Conservation (phyloP, 2,888 invertebrate species). For the Pristionchus mayeri region DNA sequence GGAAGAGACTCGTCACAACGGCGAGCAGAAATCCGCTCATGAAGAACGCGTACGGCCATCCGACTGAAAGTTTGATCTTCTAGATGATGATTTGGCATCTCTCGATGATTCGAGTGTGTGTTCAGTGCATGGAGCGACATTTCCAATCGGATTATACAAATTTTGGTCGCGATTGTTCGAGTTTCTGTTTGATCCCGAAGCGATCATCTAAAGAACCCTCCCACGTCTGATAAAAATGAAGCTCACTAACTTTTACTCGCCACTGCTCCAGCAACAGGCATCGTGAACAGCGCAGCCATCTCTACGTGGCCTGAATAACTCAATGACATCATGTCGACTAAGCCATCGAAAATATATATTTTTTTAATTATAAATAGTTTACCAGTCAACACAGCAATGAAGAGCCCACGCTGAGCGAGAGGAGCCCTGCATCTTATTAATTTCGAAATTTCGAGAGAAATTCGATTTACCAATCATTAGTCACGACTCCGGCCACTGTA, state of each 20-base stretch:
- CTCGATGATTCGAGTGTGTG: not conserved
- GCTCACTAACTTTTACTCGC: not conserved
- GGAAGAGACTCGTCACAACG: not conserved
- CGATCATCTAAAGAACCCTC: too few species aligned
- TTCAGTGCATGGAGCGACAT: not conserved
- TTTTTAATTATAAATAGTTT: too few species aligned
- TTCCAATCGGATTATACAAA: slow-evolving; percentile 1
- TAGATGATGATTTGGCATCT: slow-evolving; percentile 11
- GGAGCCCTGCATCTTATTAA: slow-evolving; percentile 12
- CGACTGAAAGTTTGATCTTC: slow-evolving; percentile 21
- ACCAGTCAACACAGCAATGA: slow-evolving; percentile 35
- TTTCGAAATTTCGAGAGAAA: too few species aligned
- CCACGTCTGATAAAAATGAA: not conserved
- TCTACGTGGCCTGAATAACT: slow-evolving; percentile 40
- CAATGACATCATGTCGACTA: not conserved
- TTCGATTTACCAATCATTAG: slow-evolving; percentile 46
- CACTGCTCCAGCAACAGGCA: not conserved
- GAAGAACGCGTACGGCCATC: slow-evolving; percentile 40
- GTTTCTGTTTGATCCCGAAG: not conserved
- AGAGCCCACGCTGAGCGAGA: slow-evolving; percentile 37
- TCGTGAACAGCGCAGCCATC: slow-evolving; percentile 29
- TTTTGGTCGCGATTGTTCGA: not conserved
- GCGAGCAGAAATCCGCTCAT: slow-evolving; percentile 12
- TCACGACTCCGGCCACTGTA: slow-evolving; percentile 28
- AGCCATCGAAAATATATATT: too few species aligned